Percentiles rank a stretch among this genome's conserved stretches.
These are phyloP conservation scores for Cosmia pyralina DNA, from an alignment of 2,888 invertebrate genomes.

Conservation along the genomic window DNA sequence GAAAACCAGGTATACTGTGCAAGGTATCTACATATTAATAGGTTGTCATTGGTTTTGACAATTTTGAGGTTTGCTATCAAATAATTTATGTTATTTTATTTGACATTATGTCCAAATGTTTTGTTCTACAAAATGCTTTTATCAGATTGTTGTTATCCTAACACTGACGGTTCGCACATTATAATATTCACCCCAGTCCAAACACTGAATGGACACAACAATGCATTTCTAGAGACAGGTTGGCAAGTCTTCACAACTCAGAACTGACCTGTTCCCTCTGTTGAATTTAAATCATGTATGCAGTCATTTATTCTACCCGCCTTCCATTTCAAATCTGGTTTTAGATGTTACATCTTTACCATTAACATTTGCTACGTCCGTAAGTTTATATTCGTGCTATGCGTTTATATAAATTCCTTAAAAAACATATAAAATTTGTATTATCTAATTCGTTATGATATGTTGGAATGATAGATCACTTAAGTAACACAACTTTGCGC, in stretches of 20 bases:
- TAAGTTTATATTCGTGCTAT: not conserved
- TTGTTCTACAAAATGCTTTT: not conserved
- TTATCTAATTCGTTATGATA: not conserved
- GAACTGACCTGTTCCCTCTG: constrained; percentile 35
- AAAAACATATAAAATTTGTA: not conserved
- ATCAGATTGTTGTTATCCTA: not conserved
- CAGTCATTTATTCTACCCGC: not conserved
- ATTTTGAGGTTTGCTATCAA: not conserved
- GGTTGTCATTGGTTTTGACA: not conserved
- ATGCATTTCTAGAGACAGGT: constrained; percentile 36
- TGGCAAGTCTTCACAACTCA: constrained; percentile 18
- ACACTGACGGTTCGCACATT: constrained; percentile 1
- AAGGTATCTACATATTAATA: not conserved
- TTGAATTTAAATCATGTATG: constrained; percentile 32
- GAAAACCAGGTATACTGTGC: too few relatives aligned
- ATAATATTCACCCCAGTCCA: constrained; percentile 15
- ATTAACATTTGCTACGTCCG: not conserved
- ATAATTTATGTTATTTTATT: not conserved
- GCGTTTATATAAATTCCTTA: too few relatives aligned
- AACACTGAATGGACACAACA: constrained; percentile 33
- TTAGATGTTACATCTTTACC: not conserved
- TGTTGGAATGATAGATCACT: not conserved
- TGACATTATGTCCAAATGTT: not conserved
- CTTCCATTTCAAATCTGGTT: constrained; percentile 11
- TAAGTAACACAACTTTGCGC: not conserved